These are phyloP conservation scores for Cerastoderma edule DNA, from an alignment of 2,888 invertebrate species.

Conservation along the genomic window DNA sequence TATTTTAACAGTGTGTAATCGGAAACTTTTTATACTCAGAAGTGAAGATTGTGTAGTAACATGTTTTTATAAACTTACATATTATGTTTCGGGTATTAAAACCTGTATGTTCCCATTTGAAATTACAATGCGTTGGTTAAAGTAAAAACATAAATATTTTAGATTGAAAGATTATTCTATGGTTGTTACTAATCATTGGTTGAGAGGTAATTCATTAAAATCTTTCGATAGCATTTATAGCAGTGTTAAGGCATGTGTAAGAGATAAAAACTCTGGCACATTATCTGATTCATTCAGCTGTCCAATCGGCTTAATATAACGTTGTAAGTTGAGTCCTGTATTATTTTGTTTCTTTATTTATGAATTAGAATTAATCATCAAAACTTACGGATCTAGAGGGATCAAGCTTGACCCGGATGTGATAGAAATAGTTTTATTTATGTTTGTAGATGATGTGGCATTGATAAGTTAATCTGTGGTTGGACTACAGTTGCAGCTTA, in stretches of 20 bases:
- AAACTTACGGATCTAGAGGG: slow-evolving; percentile 14
- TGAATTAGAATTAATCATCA: slow-evolving; percentile 7
- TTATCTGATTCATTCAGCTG: slow-evolving; percentile 27
- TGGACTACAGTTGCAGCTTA: slow-evolving; percentile 41
- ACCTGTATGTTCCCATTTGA: too few relatives aligned
- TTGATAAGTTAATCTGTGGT: slow-evolving; percentile 35
- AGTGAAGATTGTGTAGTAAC: too few relatives aligned
- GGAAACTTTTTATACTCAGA: too few relatives aligned
- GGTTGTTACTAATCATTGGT: too few relatives aligned
- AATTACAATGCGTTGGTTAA: too few relatives aligned
- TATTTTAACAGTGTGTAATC: too few relatives aligned
- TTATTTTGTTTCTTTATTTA: slow-evolving; percentile 34
- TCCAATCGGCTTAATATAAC: slow-evolving; percentile 31
- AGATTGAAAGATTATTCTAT: too few relatives aligned
- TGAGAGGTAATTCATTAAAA: slow-evolving; percentile 22
- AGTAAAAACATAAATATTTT: too few relatives aligned
- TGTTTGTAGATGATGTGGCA: slow-evolving; percentile 57
- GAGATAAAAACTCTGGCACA: background rate
- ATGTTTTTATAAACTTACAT: too few relatives aligned
- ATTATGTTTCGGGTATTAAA: too few relatives aligned
- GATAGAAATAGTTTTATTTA: slow-evolving; percentile 27
- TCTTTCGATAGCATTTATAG: slow-evolving; percentile 22
- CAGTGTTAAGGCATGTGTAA: slow-evolving; percentile 25
- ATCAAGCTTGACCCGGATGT: slow-evolving; percentile 31
- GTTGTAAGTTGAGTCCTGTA: slow-evolving; percentile 32